Conservation (phyloP, 30 jellyfish, hydroid and myxozoan genomes). For the Pelagia noctiluca region DNA sequence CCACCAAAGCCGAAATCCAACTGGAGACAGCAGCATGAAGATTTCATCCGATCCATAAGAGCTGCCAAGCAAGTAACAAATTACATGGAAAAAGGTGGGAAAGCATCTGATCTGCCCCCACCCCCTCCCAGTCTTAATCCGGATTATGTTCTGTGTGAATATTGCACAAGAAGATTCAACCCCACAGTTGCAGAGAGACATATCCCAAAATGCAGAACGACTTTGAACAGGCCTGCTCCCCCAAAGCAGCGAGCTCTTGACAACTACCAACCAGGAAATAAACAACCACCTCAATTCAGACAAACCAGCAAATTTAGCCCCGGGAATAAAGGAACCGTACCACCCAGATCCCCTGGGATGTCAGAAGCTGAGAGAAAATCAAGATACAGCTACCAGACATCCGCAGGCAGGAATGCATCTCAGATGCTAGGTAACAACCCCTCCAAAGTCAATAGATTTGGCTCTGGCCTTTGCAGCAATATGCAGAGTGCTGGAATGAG, state of each 20-base stretch:
- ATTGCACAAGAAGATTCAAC: conserved; percentile 84
- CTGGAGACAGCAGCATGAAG: conserved; percentile 93
- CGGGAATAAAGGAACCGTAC: background rate
- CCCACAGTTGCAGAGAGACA: conserved; percentile 97
- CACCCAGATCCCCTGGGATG: conserved; percentile 30
- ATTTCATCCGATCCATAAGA: conserved; percentile 76
- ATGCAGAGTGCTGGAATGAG: background rate
- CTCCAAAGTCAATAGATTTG: background rate
- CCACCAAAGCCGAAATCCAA: conserved; percentile 63
- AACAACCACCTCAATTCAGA: background rate
- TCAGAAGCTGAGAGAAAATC: conserved; percentile 23
- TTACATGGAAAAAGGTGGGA: conserved; percentile 90
- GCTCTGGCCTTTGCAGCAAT: background rate
- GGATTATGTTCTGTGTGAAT: conserved; percentile 80
- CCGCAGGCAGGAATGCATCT: no score
- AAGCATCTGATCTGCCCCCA: conserved; percentile 96
- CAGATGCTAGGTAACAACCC: background rate
- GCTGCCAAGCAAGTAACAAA: conserved; percentile 79
- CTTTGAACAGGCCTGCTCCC: conserved; percentile 85
- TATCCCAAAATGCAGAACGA: conserved; percentile 84
- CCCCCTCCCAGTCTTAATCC: conserved; percentile 97
- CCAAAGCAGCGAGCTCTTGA: conserved; percentile 89
- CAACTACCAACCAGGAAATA: conserved; percentile 16
- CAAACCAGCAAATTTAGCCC: background rate
- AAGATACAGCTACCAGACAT: conserved; percentile 49